phyloP scores from a whole-genome alignment of 1,140 invertebrate species.

The Listronotus oregonensis region DNA sequence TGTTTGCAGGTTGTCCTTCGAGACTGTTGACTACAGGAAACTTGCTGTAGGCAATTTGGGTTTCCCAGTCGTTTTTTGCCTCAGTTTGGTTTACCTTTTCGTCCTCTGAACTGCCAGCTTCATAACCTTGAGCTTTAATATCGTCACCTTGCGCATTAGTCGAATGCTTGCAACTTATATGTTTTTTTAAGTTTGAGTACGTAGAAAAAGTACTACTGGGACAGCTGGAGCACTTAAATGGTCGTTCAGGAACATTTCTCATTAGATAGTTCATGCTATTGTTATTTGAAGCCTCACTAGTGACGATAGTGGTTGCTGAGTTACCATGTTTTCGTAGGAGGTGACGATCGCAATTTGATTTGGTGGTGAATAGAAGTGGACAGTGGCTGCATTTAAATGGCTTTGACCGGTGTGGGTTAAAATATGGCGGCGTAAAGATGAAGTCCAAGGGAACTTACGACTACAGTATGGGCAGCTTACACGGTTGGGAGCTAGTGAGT shows the following conservation, averaged over 20 bases:
- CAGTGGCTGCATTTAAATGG: slow-evolving; percentile 94
- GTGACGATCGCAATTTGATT: slow-evolving; percentile 95
- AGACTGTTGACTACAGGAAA: slow-evolving; percentile 24
- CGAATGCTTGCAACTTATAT: slow-evolving; percentile 73
- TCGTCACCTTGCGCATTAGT: slow-evolving; percentile 55
- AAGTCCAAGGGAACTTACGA: slow-evolving; percentile 94
- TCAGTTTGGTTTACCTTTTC: slow-evolving; percentile 52
- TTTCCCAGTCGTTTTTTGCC: slow-evolving; percentile 42
- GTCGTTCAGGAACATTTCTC: slow-evolving; percentile 77
- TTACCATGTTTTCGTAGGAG: slow-evolving; percentile 85
- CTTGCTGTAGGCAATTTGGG: slow-evolving; percentile 33
- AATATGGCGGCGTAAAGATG: slow-evolving; percentile 88
- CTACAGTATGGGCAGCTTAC: slow-evolving; percentile 91
- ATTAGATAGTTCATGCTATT: slow-evolving; percentile 58
- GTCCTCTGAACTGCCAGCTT: slow-evolving; percentile 57
- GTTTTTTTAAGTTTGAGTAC: slow-evolving; percentile 77
- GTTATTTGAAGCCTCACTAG: slow-evolving; percentile 48
- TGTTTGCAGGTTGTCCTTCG: slow-evolving; percentile 21
- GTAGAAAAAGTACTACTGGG: slow-evolving; percentile 86
- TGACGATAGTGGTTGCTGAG: slow-evolving; percentile 50
- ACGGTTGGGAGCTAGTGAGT: slow-evolving; percentile 91
- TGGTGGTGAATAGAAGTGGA: slow-evolving; percentile 91
- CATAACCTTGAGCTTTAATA: slow-evolving; percentile 55
- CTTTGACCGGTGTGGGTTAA: slow-evolving; percentile 95
- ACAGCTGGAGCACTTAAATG: slow-evolving; percentile 83